Base-by-base conservation (phyloP, 53 echinoderm and acorn worm species). In the Hippasteria phrygiana region DNA sequence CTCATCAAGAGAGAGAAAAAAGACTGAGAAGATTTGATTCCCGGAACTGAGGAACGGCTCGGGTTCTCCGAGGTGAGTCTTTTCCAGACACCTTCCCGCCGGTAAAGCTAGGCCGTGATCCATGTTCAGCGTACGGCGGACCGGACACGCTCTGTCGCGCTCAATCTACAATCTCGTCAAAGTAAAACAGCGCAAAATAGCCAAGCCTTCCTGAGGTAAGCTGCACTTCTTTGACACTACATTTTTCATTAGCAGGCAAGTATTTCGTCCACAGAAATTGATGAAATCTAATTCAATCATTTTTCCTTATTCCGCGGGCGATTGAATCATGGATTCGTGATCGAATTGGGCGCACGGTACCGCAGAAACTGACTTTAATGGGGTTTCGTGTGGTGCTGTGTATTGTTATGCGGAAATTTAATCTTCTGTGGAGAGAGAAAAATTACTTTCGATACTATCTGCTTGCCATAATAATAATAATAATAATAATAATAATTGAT, bases 221-320 rank as follows among this genome's bases (percentile, higher is more conserved):
- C 81, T 81, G 81, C 40, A 81, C 81, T 81, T 81, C 62, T 81
- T 81, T 56, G 42, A 36, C 31, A 32, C 81, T 65, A 24, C 63
- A 81, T 29, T 81, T n/a, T 65, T 81, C 45, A 63, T 63, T 45
- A 80, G 10, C 64, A 24, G 65, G 63, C 65, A 14, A 43, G 39
- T 81, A 55, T 66, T 41, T 72, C 42, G 17, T 12, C 28, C 33
- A 81, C 81, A 65, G 81, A 81, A 81, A 56, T 31, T 27, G 81
- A 63, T 43, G 65, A 81, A 64, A 81, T 81, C 43, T 62, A 64
- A 81, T 81, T 63, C 40, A 72, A 72, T 72, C 37, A 72, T 72
- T 40, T 41, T 41, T 18, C 35, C 51, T 16, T 27, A 42, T 39
- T 65, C 64, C 43, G 43, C 81, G 26, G 59, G 53, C 78, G 62